These are phyloP conservation scores for Pomatorhinus ruficollis DNA, from an alignment of 2,113 vertebrate species.

Conservation along the genomic window DNA sequence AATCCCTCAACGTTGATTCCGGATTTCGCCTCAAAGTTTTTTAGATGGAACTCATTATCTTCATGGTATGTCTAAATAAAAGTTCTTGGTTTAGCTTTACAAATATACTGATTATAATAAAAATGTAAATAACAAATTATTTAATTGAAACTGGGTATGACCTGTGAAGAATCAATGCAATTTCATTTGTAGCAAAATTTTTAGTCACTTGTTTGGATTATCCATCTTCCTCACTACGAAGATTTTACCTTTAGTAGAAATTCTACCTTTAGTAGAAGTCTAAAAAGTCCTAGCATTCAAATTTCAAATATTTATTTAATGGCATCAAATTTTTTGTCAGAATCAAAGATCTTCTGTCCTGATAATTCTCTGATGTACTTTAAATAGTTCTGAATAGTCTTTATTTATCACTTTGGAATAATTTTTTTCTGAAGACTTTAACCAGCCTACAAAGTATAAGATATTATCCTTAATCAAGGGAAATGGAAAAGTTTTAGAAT, in stretches of 20 bases:
- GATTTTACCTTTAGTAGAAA: not conserved
- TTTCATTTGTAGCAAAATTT: not conserved
- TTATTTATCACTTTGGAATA: not conserved
- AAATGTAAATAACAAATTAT: not conserved
- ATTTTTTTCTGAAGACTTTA: not conserved
- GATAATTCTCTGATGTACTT: not conserved
- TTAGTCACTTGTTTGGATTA: not conserved
- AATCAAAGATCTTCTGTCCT: not conserved
- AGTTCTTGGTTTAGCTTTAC: not conserved
- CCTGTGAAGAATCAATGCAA: not conserved
- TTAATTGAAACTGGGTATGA: not conserved
- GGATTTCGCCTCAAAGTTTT: not conserved
- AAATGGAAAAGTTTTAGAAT: not conserved
- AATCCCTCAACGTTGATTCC: not conserved
- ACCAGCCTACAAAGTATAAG: not conserved
- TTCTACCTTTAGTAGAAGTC: not conserved
- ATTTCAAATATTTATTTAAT: not conserved
- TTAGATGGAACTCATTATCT: not conserved
- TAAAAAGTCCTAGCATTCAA: not conserved
- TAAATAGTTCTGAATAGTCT: not conserved
- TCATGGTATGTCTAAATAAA: not conserved
- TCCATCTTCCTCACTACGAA: fast-evolving
- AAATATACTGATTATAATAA: not conserved
- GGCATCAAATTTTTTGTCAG: fast-evolving
- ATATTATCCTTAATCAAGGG: not conserved